These are phyloP conservation scores for Conus betulinus DNA, from an alignment of 1,140 invertebrate species.

Conservation along the genomic window DNA sequence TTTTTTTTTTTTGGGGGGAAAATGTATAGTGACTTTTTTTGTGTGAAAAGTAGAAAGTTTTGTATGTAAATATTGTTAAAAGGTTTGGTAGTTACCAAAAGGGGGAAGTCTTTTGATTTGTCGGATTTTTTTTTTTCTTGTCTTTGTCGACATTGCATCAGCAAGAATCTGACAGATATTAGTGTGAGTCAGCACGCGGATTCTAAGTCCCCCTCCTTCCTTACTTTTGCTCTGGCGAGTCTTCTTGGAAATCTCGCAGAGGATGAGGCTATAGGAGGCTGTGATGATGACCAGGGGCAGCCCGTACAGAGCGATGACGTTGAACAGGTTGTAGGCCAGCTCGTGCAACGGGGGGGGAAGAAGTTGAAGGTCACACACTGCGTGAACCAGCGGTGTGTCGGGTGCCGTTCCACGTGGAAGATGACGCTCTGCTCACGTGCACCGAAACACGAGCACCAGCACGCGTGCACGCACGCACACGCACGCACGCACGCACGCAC, in stretches of 20 bases:
- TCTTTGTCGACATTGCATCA: background rate
- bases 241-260: slow-evolving; percentile 85
- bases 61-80: too few relatives aligned
- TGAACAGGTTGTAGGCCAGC: slow-evolving; percentile 86
- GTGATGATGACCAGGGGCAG: slow-evolving; percentile 89
- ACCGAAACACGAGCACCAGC: background rate
- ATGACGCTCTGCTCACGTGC: slow-evolving; percentile 82
- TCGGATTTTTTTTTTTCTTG: background rate
- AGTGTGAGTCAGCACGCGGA: too few relatives aligned
- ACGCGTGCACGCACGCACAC: too few relatives aligned
- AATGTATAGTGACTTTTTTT: too few relatives aligned
- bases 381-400: slow-evolving; percentile 81
- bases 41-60: too few relatives aligned
- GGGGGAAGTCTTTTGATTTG: background rate
- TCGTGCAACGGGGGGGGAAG: slow-evolving; percentile 81
- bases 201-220: slow-evolving; percentile 23
- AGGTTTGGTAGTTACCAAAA: background rate
- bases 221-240: slow-evolving; percentile 82
- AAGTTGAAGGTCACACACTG: slow-evolving; percentile 89
- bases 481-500: too few relatives aligned
- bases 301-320: slow-evolving; percentile 88
- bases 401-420: slow-evolving; percentile 84
- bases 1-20: too few relatives aligned
- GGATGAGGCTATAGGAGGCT: slow-evolving; percentile 89
- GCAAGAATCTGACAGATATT: too few relatives aligned